These are phyloP conservation scores for Delia radicum DNA, from an alignment of 1,140 invertebrate genomes.

Conservation along the genomic window DNA sequence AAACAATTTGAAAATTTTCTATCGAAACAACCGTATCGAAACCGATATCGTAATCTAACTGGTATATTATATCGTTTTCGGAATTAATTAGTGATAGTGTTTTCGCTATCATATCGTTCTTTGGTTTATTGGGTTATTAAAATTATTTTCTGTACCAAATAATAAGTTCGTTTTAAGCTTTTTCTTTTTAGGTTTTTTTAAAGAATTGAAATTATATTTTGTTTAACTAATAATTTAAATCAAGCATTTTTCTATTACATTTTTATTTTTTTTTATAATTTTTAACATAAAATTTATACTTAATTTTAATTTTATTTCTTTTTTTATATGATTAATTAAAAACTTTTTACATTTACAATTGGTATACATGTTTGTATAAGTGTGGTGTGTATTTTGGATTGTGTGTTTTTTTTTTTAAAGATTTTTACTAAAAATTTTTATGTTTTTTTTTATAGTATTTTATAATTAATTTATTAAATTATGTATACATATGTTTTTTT, in stretches of 20 bases:
- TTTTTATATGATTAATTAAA: constrained; percentile 13
- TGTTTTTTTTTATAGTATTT: not conserved
- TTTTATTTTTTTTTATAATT: not conserved
- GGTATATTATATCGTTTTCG: too few relatives aligned
- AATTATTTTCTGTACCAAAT: too few relatives aligned
- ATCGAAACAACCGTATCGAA: too few relatives aligned
- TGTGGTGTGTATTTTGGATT: not conserved
- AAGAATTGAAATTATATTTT: not conserved
- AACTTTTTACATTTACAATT: constrained; percentile 20
- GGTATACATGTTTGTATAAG: constrained; percentile 10
- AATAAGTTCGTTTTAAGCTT: not conserved
- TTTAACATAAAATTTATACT: not conserved
- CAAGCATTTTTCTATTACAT: not conserved
- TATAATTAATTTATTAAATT: constrained; percentile 23
- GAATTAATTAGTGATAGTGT: too few relatives aligned
- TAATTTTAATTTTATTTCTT: constrained; percentile 9
- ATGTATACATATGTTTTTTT: constrained; percentile 14
- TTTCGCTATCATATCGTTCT: too few relatives aligned
- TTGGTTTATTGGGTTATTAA: too few relatives aligned
- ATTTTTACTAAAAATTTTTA: constrained; percentile 18
- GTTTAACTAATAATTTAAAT: not conserved
- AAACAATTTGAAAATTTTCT: too few relatives aligned
- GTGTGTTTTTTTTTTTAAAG: not conserved
- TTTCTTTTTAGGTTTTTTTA: not conserved
- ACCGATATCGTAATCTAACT: too few relatives aligned